Evolutionary conservation across 2,888 invertebrate genomes (phyloP).

Genomic region (Protodeltote pygarga): DNA sequence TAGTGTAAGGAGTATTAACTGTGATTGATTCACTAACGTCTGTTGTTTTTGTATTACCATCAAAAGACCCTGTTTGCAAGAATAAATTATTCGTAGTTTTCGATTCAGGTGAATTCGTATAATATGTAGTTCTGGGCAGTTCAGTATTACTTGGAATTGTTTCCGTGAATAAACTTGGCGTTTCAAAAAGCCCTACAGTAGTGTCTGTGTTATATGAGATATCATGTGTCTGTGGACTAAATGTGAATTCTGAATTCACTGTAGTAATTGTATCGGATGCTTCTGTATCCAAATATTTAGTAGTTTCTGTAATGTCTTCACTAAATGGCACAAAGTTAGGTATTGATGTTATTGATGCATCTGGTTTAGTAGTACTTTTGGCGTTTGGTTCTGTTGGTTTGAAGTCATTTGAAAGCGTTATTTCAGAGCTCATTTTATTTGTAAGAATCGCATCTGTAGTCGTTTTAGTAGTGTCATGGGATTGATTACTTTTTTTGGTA

Average conservation of each 20-base stretch:
- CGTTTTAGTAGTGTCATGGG: not conserved
- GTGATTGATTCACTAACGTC: not conserved
- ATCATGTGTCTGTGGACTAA: not conserved
- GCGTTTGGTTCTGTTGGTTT: not conserved
- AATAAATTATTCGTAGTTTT: not conserved
- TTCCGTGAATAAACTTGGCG: not conserved
- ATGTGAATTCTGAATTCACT: not conserved
- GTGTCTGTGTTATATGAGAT: not conserved
- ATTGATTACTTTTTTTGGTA: no score
- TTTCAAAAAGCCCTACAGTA: not conserved
- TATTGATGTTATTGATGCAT: not conserved
- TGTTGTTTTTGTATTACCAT: not conserved
- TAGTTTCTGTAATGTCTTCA: slow-evolving; percentile 5
- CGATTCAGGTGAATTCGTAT: not conserved
- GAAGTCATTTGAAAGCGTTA: not conserved
- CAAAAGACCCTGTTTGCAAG: slow-evolving; percentile 2
- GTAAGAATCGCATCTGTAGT: not conserved
- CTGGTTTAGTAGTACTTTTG: not conserved
- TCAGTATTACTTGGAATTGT: not conserved
- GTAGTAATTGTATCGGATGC: not conserved
- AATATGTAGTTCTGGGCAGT: slow-evolving; percentile 1
- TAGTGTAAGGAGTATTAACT: slow-evolving; percentile 2
- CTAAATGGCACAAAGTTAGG: not conserved
- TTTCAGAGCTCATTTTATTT: not conserved
- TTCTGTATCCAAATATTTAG: slow-evolving; percentile 12